A percentile compares a stretch with the other conserved stretches of the same genome.
Evolutionary conservation across 2,113 vertebrate species (phyloP).

Genomic region (Calypte anna): DNA sequence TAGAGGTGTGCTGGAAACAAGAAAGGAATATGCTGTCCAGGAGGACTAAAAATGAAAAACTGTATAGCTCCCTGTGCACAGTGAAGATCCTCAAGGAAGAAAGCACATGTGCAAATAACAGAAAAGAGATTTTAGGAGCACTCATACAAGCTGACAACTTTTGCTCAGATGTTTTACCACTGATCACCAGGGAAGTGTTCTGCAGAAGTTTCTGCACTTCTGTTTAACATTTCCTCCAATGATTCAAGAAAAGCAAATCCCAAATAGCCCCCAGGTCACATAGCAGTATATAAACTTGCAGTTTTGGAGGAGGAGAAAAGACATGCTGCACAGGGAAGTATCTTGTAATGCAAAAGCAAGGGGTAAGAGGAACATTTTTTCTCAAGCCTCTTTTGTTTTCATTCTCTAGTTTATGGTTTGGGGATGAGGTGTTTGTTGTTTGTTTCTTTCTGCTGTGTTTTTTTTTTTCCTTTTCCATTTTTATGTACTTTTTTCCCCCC

Average conservation of each 20-base stretch:
- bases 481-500: not conserved
- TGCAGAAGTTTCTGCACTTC: not conserved
- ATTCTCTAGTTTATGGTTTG: not conserved
- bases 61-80: not conserved
- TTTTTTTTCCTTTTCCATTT: not conserved
- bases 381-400: not conserved
- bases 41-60: not conserved
- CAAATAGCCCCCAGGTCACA: not conserved
- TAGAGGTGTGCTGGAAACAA: not conserved
- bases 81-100: not conserved
- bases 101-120: not conserved
- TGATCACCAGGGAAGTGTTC: not conserved
- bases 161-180: not conserved
- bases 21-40: not conserved
- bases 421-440: too few relatives aligned
- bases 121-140: not conserved
- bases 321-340: not conserved
- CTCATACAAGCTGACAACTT: not conserved
- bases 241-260: not conserved
- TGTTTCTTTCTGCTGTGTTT: too few relatives aligned
- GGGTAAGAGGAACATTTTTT: not conserved
- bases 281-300: not conserved
- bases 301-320: not conserved
- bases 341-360: not conserved
- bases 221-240: not conserved